Percentiles rank a stretch among this genome's conserved stretches.
Evolutionary conservation across 2,888 invertebrate genomes (phyloP).

Genomic region (Drosophila anceps): DNA sequence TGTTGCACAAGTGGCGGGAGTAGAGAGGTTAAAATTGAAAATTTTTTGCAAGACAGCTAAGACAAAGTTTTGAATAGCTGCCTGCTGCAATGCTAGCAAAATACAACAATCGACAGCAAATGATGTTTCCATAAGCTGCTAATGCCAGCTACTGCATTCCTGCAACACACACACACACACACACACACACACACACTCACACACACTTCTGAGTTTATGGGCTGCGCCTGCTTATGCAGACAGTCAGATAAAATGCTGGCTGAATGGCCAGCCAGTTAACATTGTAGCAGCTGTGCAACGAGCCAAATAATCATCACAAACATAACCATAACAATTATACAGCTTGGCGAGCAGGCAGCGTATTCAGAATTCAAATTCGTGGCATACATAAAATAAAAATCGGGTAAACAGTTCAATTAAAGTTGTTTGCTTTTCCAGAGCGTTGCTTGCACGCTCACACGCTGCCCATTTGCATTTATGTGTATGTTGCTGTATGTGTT

Average conservation of each 20-base stretch:
- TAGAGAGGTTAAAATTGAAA: too few species aligned
- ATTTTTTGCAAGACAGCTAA: background rate
- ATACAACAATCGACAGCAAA: constrained; percentile 8
- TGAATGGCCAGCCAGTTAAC: constrained; percentile 34
- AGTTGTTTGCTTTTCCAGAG: constrained; percentile 74
- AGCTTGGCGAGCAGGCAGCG: constrained; percentile 53
- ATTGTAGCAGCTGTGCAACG: constrained; percentile 76
- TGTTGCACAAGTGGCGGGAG: background rate
- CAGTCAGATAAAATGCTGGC: constrained; percentile 50
- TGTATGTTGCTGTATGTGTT: constrained; percentile 45
- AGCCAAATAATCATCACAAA: constrained; percentile 83
- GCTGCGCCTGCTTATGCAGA: constrained; percentile 44
- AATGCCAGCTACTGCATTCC: constrained; percentile 1
- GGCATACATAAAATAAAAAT: constrained; percentile 71
- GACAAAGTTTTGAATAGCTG: too few species aligned
- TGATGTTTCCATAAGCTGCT: constrained; percentile 7
- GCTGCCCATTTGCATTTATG: constrained; percentile 77
- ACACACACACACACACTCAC: background rate
- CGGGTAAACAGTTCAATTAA: constrained; percentile 82
- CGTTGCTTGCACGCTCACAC: constrained; percentile 66
- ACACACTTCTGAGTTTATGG: background rate
- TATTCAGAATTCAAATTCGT: constrained; percentile 40
- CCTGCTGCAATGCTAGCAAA: background rate
- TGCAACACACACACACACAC: constrained; percentile 8
- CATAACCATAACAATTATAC: constrained; percentile 83